Conservation (phyloP, 2,888 invertebrate genomes). For the Archips xylosteana region DNA sequence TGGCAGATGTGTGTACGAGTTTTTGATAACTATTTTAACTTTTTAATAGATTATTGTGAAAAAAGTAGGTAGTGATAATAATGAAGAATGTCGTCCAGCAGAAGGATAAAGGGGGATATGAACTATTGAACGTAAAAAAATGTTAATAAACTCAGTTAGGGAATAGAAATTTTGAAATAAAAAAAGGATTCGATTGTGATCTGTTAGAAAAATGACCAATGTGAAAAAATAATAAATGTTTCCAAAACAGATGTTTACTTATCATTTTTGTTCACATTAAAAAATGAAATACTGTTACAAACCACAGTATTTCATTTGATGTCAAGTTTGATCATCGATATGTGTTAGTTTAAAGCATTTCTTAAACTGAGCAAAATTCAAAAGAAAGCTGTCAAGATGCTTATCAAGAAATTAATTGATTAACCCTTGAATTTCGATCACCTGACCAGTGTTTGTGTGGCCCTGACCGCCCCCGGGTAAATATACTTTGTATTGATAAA, state of each 20-base stretch:
- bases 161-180: constrained; percentile 51
- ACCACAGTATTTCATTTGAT: constrained; percentile 34
- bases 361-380: constrained; percentile 36
- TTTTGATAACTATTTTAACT: constrained; percentile 79
- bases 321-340: constrained; percentile 4
- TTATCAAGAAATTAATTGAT: constrained; percentile 72
- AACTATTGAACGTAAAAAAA: constrained; percentile 49
- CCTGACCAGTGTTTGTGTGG: constrained; percentile 79
- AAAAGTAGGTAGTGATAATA: constrained; percentile 43
- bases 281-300: constrained; percentile 52
- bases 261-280: constrained; percentile 56
- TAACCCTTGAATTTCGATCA: constrained; percentile 71
- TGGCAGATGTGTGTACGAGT: constrained; percentile 75
- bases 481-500: constrained; percentile 81
- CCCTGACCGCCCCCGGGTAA: constrained; percentile 83
- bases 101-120: constrained; percentile 47
- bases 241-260: constrained; percentile 66
- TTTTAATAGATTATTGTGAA: constrained; percentile 62
- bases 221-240: constrained; percentile 82
- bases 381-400: constrained; percentile 85
- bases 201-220: constrained; percentile 78
- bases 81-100: constrained; percentile 68
- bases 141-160: constrained; percentile 59
- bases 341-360: constrained; percentile 35
- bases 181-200: constrained; percentile 71